Evolutionary conservation across 2,797 vertebrate species (phyloP), one percentile per base, ranked within the genome.

Genomic region (Peromyscus eremicus): DNA sequence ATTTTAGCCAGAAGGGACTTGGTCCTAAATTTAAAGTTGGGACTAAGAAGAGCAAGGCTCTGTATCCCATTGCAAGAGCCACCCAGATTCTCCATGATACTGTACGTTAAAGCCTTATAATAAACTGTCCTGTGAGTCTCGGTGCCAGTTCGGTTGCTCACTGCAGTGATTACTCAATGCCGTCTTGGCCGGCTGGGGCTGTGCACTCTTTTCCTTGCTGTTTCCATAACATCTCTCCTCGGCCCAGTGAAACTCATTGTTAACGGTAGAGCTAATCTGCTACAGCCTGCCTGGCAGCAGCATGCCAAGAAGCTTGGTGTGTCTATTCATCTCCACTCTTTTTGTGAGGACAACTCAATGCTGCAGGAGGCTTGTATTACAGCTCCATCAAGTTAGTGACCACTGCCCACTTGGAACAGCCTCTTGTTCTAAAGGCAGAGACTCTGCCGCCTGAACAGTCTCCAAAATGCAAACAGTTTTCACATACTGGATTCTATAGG

Each of bases 221-320:
- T 95, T 97, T 97, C 97, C 95, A 96, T 83, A 92, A 94, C 92
- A 79, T 97, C 92, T 95, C 97, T 97, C 97, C 85, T 91, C 46
- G 25, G 97, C 97, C 95, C 88, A 93, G 89, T 90, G 92, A 93
- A 95, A 94, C 94, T 88, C 86, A 94, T 93, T 92, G 96, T 95
- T 95, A 96, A 97, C 95, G 93, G 97, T 88, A 96, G 95, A 97
- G 97, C 88, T 98, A 96, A 97, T 96, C 93, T 95, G 40, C 89
- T 83, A 66, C 97, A 97, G 97, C 91, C 96, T 68, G 89, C 77
- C 91, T 66, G 29, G 46, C 85, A 34, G 55, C n/a, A 1, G 79
- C 70, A 80, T 57, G 81, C 97, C 97, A 97, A 94, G 88, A 94
- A 86, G 76, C 77, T 94, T 82, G 73, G 46, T 96, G 79, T 95